Conservation (phyloP, 2,888 invertebrate species). For the Luperina nickerlii region DNA sequence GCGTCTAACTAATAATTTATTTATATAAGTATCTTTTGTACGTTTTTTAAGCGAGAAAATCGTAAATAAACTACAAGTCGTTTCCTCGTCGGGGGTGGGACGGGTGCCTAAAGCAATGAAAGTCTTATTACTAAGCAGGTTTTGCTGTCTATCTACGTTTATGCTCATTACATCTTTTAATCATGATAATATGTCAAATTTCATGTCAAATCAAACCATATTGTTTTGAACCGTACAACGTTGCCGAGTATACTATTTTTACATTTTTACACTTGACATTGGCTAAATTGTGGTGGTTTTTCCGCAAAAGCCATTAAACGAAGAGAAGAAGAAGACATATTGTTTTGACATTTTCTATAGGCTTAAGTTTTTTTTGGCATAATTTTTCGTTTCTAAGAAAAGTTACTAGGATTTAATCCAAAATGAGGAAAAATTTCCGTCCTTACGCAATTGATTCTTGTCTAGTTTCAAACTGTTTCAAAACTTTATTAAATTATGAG, state of each 20-base stretch:
- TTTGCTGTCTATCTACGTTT: not conserved
- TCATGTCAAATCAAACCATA: conserved; percentile 13
- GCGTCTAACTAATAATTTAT: too few relatives aligned
- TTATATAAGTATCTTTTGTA: too few relatives aligned
- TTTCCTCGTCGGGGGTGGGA: too few relatives aligned
- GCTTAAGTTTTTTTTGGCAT: not conserved
- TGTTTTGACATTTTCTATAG: not conserved
- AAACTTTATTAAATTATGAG: conserved; percentile 21
- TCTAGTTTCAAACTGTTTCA: not conserved
- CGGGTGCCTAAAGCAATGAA: not conserved
- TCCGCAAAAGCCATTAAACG: too few relatives aligned
- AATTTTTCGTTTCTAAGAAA: not conserved
- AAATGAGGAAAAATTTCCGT: conserved; percentile 35
- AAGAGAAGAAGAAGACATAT: too few relatives aligned
- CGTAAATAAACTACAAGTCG: too few relatives aligned
- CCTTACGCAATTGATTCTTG: not conserved
- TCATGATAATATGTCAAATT: not conserved
- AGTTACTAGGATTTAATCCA: not conserved
- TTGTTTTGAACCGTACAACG: too few relatives aligned
- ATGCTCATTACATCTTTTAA: not conserved
- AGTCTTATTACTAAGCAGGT: not conserved
- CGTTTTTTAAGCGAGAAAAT: too few relatives aligned
- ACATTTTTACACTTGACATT: too few relatives aligned
- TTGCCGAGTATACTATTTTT: too few relatives aligned
- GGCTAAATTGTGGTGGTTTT: too few relatives aligned